Evolutionary conservation across 35 echinoderm and acorn worm species (phyloP).

Genomic region (Strongylocentrotus purpuratus): DNA sequence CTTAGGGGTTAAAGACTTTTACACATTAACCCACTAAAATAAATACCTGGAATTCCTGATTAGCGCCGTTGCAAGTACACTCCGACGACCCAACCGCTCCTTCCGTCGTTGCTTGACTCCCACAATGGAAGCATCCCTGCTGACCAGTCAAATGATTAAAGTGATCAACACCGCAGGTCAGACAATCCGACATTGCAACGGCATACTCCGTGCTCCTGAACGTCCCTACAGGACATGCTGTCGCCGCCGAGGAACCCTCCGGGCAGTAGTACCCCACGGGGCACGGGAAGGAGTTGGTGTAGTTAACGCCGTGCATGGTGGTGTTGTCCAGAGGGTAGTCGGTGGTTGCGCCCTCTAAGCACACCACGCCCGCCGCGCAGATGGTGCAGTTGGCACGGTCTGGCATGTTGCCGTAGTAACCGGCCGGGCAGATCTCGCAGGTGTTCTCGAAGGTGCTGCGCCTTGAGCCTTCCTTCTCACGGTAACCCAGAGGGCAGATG

Average conservation of each 20-base stretch:
- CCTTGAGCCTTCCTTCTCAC: constrained; percentile 73
- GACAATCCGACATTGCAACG: constrained; percentile 66
- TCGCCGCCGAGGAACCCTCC: constrained; percentile 62
- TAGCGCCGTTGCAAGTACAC: constrained; percentile 78
- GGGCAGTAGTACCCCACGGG: constrained; percentile 93
- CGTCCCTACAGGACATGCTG: constrained; percentile 68
- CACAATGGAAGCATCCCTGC: constrained; percentile 87
- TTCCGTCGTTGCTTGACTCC: constrained; percentile 71
- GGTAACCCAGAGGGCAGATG: constrained; percentile 92
- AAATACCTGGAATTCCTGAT: constrained; percentile 88
- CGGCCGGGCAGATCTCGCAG: constrained; percentile 83
- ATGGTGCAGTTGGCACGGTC: constrained; percentile 86
- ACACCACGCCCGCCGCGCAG: constrained; percentile 88
- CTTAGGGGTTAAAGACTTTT: neutral
- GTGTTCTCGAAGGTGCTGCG: constrained; percentile 84
- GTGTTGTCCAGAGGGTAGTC: constrained; percentile 71
- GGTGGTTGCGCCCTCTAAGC: constrained; percentile 86
- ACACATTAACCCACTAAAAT: neutral
- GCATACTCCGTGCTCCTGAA: constrained; percentile 68
- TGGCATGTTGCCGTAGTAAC: constrained; percentile 83
- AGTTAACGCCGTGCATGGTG: constrained; percentile 83
- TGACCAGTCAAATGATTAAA: constrained; percentile 93
- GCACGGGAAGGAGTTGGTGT: constrained; percentile 94
- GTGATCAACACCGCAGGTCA: constrained; percentile 73
- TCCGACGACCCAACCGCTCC: constrained; percentile 52